Percentiles rank a stretch among this genome's conserved stretches.
Evolutionary conservation across 1,140 invertebrate genomes (phyloP).

Genomic region (Magallana angulata): DNA sequence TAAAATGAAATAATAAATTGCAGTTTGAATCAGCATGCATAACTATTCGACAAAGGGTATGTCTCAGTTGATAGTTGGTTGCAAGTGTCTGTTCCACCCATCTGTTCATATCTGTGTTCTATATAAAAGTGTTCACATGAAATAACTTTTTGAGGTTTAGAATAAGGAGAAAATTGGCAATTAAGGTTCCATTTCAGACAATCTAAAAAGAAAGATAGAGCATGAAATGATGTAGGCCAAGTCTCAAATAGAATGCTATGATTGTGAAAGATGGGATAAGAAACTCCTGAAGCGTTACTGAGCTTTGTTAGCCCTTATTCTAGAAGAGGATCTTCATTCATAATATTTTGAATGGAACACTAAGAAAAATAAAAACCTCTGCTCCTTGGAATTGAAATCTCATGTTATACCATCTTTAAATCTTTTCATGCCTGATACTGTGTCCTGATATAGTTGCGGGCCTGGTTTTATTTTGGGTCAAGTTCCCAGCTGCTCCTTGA

Average conservation of each 20-base stretch:
- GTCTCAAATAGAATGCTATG: neutral
- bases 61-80: too few relatives aligned
- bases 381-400: neutral
- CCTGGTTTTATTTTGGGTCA: neutral
- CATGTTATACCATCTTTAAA: too few relatives aligned
- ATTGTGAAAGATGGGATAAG: neutral
- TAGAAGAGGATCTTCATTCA: neutral
- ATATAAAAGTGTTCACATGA: too few relatives aligned
- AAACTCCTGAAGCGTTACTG: neutral
- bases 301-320: neutral
- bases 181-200: neutral
- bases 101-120: neutral
- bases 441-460: too few relatives aligned
- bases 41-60: too few relatives aligned
- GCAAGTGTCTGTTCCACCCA: neutral
- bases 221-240: conserved; percentile 13
- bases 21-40: too few relatives aligned
- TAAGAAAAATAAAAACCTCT: neutral
- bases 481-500: neutral
- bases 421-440: too few relatives aligned
- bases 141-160: too few relatives aligned
- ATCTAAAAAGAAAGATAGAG: neutral
- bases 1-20: too few relatives aligned
- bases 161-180: too few relatives aligned
- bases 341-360: neutral